These are phyloP conservation scores for Centroberyx gerrardi DNA, from an alignment of 2,797 vertebrate species.

Conservation along the genomic window DNA sequence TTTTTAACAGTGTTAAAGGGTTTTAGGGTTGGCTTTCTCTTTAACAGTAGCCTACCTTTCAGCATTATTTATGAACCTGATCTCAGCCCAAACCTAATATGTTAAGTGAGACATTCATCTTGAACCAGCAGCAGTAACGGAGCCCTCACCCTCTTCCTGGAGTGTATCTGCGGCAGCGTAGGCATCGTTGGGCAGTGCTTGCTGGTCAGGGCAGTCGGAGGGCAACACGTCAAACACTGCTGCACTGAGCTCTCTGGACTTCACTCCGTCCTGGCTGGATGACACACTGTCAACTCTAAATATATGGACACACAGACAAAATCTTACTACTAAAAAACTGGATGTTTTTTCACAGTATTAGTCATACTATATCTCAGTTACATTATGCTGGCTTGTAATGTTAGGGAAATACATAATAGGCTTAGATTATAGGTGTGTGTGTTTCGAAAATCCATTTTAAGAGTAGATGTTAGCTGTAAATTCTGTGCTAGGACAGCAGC, in stretches of 20 bases:
- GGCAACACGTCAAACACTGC: constrained; percentile 90
- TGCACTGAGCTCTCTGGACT: constrained; percentile 93
- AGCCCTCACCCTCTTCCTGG: constrained; percentile 92
- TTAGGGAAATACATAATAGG: no score
- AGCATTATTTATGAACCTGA: no score
- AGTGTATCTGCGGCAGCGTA: constrained; percentile 90
- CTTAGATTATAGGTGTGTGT: no score
- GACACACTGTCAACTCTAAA: constrained; percentile 95
- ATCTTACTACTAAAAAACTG: not conserved
- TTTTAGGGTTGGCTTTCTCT: no score
- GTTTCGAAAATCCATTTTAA: no score
- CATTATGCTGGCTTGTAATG: no score
- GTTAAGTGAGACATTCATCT: not conserved
- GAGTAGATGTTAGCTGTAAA: no score
- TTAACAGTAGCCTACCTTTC: no score
- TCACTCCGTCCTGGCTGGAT: constrained; percentile 95
- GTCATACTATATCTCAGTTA: no score
- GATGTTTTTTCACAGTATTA: not conserved
- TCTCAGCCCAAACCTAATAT: no score
- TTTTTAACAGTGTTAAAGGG: no score
- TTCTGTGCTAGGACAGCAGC: no score
- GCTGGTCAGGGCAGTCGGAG: constrained; percentile 91
- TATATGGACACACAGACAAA: constrained; percentile 23
- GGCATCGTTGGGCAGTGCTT: constrained; percentile 93
- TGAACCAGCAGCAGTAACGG: not conserved